phyloP scores from a whole-genome alignment of 2,888 invertebrate genomes.

The Drosophila aldrichi region DNA sequence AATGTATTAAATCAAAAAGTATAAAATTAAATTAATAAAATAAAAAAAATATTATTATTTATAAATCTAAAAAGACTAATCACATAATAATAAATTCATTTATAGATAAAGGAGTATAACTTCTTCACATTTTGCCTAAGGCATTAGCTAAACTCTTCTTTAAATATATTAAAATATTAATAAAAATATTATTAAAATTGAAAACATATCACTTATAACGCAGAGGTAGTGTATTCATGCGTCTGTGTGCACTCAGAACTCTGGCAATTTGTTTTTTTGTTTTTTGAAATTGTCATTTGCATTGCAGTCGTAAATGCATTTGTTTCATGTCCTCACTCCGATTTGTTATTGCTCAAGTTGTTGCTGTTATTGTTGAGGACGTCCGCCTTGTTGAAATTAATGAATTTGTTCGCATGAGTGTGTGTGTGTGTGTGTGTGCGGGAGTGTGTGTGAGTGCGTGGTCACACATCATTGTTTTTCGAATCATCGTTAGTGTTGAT shows the following conservation, averaged over 20 bases:
- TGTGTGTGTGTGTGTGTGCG: constrained; percentile 12
- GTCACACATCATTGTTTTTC: constrained; percentile 5
- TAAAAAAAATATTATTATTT: too few relatives aligned
- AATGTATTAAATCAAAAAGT: too few relatives aligned
- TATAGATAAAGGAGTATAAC: too few relatives aligned
- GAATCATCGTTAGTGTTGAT: constrained; percentile 34
- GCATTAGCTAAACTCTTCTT: too few relatives aligned
- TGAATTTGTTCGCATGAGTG: constrained; percentile 56
- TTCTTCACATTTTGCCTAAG: too few relatives aligned
- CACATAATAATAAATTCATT: too few relatives aligned
- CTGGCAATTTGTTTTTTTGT: constrained; percentile 12
- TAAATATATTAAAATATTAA: too few relatives aligned
- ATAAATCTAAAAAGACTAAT: too few relatives aligned
- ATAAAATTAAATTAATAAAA: too few relatives aligned
- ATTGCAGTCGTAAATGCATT: constrained; percentile 63
- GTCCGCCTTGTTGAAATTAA: constrained; percentile 61
- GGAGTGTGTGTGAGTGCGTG: neutral
- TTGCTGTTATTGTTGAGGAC: constrained; percentile 31
- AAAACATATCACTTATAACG: neutral
- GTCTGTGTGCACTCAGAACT: neutral
- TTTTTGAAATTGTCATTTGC: constrained; percentile 40
- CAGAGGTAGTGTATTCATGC: constrained; percentile 16
- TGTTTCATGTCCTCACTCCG: constrained; percentile 48
- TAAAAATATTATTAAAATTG: neutral
- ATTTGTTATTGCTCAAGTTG: constrained; percentile 49